Conservation (phyloP, 2,797 vertebrate species). For the Melanotaenia pygmaea region DNA sequence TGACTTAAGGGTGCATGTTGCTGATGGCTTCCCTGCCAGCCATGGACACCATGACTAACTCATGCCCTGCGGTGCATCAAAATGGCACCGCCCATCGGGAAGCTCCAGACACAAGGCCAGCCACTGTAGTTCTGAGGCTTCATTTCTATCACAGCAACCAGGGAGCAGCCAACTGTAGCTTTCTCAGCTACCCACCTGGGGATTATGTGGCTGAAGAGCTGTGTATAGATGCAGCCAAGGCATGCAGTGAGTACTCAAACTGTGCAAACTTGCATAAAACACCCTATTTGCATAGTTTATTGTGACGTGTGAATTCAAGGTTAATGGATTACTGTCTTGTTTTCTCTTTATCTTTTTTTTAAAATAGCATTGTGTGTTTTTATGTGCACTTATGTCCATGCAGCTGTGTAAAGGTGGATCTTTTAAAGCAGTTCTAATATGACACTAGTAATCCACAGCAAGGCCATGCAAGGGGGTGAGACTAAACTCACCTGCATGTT, state of each 20-base stretch:
- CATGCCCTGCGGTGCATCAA: slow-evolving; percentile 74
- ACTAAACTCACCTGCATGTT: slow-evolving; percentile 52
- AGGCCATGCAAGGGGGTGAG: slow-evolving; percentile 1
- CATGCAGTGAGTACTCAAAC: slow-evolving; percentile 78
- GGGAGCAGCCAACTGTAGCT: slow-evolving; percentile 37
- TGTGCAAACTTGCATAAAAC: slow-evolving; percentile 11
- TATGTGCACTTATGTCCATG: slow-evolving; percentile 28
- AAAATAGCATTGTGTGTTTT: not conserved
- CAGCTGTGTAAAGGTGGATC: slow-evolving; percentile 10
- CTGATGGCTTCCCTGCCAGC: slow-evolving; percentile 63
- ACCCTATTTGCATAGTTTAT: slow-evolving; percentile 29
- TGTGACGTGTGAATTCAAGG: slow-evolving; percentile 48
- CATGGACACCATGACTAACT: slow-evolving; percentile 74
- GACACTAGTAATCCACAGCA: slow-evolving; percentile 14
- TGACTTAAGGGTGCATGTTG: slow-evolving; percentile 52
- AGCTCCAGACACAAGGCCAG: slow-evolving; percentile 54
- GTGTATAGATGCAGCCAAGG: slow-evolving; percentile 80
- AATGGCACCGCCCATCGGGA: slow-evolving; percentile 78
- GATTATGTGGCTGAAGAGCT: slow-evolving; percentile 82
- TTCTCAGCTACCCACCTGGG: slow-evolving; percentile 81
- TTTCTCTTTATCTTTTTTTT: slow-evolving; percentile 30
- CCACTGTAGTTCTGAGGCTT: slow-evolving; percentile 71
- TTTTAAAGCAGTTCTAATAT: slow-evolving; percentile 26
- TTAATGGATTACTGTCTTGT: slow-evolving; percentile 42
- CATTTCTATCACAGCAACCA: slow-evolving; percentile 76